Base-by-base conservation (phyloP, 1,140 invertebrate genomes). In the Plodia interpunctella region DNA sequence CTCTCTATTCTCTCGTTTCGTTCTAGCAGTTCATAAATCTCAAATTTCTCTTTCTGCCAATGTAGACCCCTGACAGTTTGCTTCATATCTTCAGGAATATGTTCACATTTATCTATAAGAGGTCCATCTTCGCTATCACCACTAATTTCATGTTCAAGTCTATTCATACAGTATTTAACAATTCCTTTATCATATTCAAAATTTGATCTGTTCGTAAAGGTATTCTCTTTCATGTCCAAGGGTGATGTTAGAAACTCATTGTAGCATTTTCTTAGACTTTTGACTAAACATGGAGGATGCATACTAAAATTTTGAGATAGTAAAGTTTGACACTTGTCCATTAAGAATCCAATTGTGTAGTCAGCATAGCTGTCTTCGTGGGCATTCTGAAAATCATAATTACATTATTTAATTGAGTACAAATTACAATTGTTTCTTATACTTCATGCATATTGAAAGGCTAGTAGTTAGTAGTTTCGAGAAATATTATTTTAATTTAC, bases 361-460 rank as follows among this genome's bases (percentile, higher is more conserved):
- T 64, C 69, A 10, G 68, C 56, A 49, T 70, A 71, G 11, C 60
- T 60, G 57, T 83, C 79, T 54, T 83, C 75, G 68, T 88, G 84
- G 5, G 80, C 76, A 83, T 90, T 88, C 88, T 90, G 78, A 65
- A 90, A 89, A 53, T 17, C 38, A 44, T 2, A 5, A 10, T n/a
- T 44, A 15, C 5, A 15, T 15, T 10, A 15, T 10, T 10, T 44
- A 44, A 44, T 17, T 15, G 13, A 44, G 11, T 8, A 38, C 5
- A 5, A 8, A n/a, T 44, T 49, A 18, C 3, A 51, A 50, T 13
- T 19, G 50, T 51, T 20, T 20, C 2, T 4, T 51, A 20, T 2
- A 51, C 19, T 15, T n/a, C n/a, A n/a, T n/a, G n/a, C n/a, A n/a
- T n/a, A n/a, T n/a, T n/a, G n/a, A n/a, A n/a, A n/a, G n/a, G n/a